Conservation (phyloP, 2,888 invertebrate species). For the Sialis fuliginosa region DNA sequence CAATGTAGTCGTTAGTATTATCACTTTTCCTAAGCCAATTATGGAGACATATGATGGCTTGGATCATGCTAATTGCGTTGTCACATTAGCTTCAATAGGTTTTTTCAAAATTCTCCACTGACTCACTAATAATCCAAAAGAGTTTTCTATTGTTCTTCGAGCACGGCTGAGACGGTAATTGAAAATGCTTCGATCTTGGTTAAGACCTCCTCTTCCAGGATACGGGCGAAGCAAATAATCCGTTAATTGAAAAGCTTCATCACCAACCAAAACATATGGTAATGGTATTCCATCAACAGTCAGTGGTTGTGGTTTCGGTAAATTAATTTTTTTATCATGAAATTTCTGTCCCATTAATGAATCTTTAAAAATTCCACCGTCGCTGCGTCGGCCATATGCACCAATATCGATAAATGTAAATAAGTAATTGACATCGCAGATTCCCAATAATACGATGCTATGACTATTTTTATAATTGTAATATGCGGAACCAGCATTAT, state of each 20-base stretch:
- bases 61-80: neutral
- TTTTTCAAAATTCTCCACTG: slow-evolving; percentile 8
- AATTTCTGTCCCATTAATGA: slow-evolving; percentile 6
- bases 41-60: slow-evolving; percentile 1
- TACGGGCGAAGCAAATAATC: slow-evolving; percentile 10
- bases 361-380: slow-evolving; percentile 9
- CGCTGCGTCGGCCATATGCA: slow-evolving; percentile 9
- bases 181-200: slow-evolving; percentile 5
- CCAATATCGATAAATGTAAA: slow-evolving; percentile 10
- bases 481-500: slow-evolving; percentile 8
- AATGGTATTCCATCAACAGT: slow-evolving; percentile 1
- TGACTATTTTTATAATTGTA: slow-evolving; percentile 11
- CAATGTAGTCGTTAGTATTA: too few species aligned
- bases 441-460: slow-evolving; percentile 10
- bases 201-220: slow-evolving; percentile 3
- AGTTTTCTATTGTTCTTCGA: slow-evolving; percentile 5
- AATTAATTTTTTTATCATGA: neutral
- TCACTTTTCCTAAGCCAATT: neutral
- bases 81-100: neutral
- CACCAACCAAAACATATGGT: slow-evolving; percentile 9
- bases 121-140: slow-evolving; percentile 8
- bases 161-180: slow-evolving; percentile 9
- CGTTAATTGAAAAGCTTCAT: slow-evolving; percentile 9
- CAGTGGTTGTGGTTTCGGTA: neutral
- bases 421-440: slow-evolving; percentile 10